Evolutionary conservation across 2,888 invertebrate species (phyloP).

Genomic region (Branchipolynoe longqiensis): DNA sequence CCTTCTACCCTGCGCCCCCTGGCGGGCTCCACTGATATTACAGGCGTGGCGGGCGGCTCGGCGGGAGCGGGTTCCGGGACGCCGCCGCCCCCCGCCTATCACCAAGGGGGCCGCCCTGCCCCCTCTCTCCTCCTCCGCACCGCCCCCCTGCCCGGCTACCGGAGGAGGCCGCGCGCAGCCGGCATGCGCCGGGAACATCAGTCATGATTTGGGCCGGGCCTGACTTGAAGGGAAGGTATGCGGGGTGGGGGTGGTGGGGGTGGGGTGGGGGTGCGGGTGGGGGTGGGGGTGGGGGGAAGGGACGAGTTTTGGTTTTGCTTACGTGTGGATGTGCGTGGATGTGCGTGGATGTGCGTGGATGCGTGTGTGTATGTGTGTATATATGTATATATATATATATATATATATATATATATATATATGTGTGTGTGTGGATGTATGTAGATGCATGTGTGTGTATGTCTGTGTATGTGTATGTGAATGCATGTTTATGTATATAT

Average conservation of each 20-base stretch:
- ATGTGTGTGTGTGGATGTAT: too few species aligned
- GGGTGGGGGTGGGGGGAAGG: not conserved
- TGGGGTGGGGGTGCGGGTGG: not conserved
- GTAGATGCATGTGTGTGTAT: too few species aligned
- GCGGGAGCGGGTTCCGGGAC: too few species aligned
- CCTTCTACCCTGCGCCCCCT: not conserved
- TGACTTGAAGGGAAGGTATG: constrained; percentile 28
- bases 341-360: too few species aligned
- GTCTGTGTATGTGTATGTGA: too few species aligned
- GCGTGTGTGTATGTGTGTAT: too few species aligned
- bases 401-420: too few species aligned
- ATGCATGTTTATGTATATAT: too few species aligned
- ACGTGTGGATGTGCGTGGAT: too few species aligned
- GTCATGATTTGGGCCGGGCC: constrained; percentile 46
- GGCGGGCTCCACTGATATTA: constrained; percentile 32
- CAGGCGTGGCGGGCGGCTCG: not conserved
- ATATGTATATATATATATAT: too few species aligned
- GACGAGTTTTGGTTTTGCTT: not conserved
- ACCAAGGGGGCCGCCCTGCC: not conserved
- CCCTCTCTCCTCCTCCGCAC: not conserved
- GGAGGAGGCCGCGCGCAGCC: constrained; percentile 15
- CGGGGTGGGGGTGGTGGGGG: not conserved
- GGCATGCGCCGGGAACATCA: constrained; percentile 48
- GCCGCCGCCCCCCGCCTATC: not conserved
- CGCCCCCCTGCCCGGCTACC: not conserved